Evolutionary conservation across 1,140 invertebrate species (phyloP).

Genomic region (Aphelinus certus): DNA sequence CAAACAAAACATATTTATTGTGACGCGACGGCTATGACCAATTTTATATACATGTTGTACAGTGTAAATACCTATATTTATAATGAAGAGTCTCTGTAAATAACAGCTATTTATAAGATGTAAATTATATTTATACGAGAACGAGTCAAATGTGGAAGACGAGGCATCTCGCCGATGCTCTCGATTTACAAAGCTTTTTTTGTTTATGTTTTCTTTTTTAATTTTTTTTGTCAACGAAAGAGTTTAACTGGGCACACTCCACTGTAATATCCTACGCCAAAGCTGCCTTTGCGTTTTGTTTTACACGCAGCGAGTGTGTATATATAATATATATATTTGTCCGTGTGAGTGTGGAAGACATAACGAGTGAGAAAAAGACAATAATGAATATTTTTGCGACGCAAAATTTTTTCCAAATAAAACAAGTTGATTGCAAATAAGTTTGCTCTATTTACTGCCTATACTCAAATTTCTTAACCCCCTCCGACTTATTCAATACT

Average conservation of each 20-base stretch:
- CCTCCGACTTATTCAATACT: too few relatives aligned
- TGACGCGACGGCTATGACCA: background rate
- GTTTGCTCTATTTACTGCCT: background rate
- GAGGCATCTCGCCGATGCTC: too few relatives aligned
- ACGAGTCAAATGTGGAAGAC: too few relatives aligned
- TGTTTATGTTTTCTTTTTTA: too few relatives aligned
- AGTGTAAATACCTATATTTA: slow-evolving; percentile 28
- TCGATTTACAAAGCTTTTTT: too few relatives aligned
- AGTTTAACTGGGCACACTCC: too few relatives aligned
- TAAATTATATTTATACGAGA: too few relatives aligned
- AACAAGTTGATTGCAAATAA: slow-evolving; percentile 17
- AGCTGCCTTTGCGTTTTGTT: background rate
- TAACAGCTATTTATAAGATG: too few relatives aligned
- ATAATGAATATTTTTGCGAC: slow-evolving; percentile 55
- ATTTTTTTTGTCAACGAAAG: too few relatives aligned
- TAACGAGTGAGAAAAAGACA: slow-evolving; percentile 40
- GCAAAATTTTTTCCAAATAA: slow-evolving; percentile 47
- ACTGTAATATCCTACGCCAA: background rate
- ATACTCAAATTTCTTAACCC: too few relatives aligned
- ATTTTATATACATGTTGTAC: slow-evolving; percentile 15
- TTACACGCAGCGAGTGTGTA: background rate
- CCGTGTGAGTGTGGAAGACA: slow-evolving; percentile 11
- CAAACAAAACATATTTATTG: slow-evolving; percentile 33
- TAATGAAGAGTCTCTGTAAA: too few relatives aligned
- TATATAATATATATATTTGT: background rate